Evolutionary conservation across 2,797 vertebrate species (phyloP).

Genomic region (Macroramphosus scolopax): DNA sequence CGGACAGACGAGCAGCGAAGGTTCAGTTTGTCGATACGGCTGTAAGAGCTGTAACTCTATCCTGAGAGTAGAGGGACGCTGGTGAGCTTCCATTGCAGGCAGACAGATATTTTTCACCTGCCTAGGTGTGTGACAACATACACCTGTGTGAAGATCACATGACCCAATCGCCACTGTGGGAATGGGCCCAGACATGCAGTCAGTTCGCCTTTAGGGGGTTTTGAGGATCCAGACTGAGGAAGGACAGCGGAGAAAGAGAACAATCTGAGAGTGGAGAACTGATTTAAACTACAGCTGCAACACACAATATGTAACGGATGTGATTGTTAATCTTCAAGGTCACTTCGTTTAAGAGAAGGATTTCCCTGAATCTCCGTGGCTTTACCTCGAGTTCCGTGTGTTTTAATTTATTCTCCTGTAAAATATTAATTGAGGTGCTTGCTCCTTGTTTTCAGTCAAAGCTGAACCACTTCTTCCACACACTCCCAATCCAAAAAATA

Average conservation of each 20-base stretch:
- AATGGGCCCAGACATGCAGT: constrained; percentile 15
- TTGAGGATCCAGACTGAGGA: background rate
- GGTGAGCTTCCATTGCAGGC: constrained; percentile 39
- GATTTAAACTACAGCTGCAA: background rate
- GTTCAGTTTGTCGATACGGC: constrained; percentile 45
- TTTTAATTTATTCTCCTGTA: no score
- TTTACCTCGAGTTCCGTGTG: background rate
- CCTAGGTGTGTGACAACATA: constrained; percentile 50
- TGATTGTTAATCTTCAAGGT: background rate
- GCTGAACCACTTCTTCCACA: no score
- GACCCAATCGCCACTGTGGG: constrained; percentile 38
- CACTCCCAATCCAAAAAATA: no score
- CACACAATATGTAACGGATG: background rate
- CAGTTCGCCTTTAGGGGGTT: background rate
- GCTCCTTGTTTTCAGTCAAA: no score
- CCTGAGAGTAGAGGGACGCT: constrained; percentile 16
- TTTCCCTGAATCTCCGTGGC: no score
- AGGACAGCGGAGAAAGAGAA: background rate
- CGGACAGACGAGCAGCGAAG: no score
- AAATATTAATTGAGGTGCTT: no score
- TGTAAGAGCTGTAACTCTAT: constrained; percentile 40
- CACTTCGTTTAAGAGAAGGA: no score
- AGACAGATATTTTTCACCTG: constrained; percentile 47
- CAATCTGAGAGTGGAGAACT: background rate
- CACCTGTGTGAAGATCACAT: constrained; percentile 48